These are phyloP conservation scores for Pararge aegeria DNA, from an alignment of 1,140 invertebrate genomes.

Conservation along the genomic window DNA sequence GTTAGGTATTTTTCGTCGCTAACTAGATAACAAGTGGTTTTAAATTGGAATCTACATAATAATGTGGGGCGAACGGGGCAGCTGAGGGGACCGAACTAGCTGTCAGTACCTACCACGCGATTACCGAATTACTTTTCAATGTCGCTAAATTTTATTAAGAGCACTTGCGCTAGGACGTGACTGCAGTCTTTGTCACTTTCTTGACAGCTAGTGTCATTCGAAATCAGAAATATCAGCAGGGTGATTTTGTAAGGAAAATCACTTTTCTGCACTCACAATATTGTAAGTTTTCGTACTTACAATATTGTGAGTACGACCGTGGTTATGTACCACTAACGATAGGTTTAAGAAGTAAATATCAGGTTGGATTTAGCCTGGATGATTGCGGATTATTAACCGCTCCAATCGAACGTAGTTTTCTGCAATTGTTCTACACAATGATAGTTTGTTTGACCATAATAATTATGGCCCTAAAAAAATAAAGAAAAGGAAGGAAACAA, in stretches of 20 bases:
- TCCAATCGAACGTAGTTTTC: too few relatives aligned
- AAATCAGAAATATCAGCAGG: neutral
- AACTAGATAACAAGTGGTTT: constrained; percentile 79
- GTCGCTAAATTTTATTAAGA: constrained; percentile 3
- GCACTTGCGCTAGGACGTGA: neutral
- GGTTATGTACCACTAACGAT: too few relatives aligned
- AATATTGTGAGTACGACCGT: too few relatives aligned
- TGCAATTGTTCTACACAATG: too few relatives aligned
- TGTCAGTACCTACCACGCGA: constrained; percentile 5
- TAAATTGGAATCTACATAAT: constrained; percentile 78
- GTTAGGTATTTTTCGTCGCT: constrained; percentile 74
- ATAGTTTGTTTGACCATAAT: too few relatives aligned
- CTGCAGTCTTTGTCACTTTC: neutral
- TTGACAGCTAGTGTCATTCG: neutral
- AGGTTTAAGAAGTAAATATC: too few relatives aligned
- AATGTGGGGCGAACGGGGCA: constrained; percentile 45
- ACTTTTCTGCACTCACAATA: too few relatives aligned
- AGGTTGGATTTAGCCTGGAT: too few relatives aligned
- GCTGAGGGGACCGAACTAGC: neutral
- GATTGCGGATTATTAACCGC: too few relatives aligned
- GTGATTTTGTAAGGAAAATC: too few relatives aligned
- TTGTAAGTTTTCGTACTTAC: too few relatives aligned
- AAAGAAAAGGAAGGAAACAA: neutral
- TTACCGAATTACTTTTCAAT: constrained; percentile 13
- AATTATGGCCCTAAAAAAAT: too few relatives aligned